phyloP scores from a whole-genome alignment of 2,888 invertebrate species.

The Ephialtes manifestator region DNA sequence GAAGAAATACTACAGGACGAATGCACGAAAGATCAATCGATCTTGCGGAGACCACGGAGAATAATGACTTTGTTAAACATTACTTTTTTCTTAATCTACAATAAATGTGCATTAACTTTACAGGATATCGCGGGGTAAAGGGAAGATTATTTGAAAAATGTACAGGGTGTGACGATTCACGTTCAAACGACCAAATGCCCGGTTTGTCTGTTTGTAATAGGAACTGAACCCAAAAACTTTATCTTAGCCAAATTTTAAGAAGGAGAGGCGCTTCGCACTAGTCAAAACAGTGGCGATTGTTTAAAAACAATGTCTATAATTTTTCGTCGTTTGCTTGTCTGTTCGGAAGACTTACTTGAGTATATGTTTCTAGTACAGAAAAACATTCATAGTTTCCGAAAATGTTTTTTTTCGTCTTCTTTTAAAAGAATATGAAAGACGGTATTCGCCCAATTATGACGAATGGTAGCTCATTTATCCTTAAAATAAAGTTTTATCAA shows the following conservation, averaged over 20 bases:
- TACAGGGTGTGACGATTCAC: slow-evolving; percentile 75
- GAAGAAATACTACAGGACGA: slow-evolving; percentile 18
- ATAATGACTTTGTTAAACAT: slow-evolving; percentile 37
- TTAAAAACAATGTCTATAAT: neutral
- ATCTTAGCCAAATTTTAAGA: slow-evolving; percentile 40
- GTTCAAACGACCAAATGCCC: slow-evolving; percentile 80
- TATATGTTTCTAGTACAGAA: no score
- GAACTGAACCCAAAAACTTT: slow-evolving; percentile 79
- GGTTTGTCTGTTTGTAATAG: slow-evolving; percentile 73
- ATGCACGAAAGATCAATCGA: neutral
- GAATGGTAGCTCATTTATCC: no score
- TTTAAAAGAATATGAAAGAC: no score
- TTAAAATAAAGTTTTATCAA: no score
- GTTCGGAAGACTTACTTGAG: no score
- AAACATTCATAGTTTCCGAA: no score
- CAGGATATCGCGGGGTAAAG: slow-evolving; percentile 8
- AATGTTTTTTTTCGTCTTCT: no score
- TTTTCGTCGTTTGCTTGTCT: neutral
- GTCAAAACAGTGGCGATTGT: neutral
- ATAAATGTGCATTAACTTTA: slow-evolving; percentile 45
- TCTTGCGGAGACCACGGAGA: neutral
- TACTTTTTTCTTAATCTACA: slow-evolving; percentile 13
- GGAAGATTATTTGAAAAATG: slow-evolving; percentile 65
- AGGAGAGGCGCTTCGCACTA: neutral
- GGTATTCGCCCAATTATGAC: no score